These are phyloP conservation scores for Madoqua kirkii DNA, from an alignment of 2,113 vertebrate genomes.

Conservation along the genomic window DNA sequence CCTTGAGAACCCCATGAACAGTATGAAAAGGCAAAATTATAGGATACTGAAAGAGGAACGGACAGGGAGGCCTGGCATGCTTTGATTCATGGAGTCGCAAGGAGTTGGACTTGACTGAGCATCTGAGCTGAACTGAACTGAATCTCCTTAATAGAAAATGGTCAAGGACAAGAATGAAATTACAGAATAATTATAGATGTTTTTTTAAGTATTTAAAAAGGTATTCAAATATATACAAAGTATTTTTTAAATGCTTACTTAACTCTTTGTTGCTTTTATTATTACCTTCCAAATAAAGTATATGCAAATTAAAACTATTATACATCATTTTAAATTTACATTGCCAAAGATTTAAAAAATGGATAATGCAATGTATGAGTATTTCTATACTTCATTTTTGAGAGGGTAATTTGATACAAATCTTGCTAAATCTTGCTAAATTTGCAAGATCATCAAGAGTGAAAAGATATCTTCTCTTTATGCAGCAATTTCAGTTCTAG, in stretches of 20 bases:
- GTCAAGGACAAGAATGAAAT: not conserved
- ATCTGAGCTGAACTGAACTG: no score
- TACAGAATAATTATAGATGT: not conserved
- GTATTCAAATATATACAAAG: not conserved
- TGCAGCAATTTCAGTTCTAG: not conserved
- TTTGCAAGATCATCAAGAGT: not conserved
- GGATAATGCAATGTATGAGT: not conserved
- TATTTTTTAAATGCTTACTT: not conserved
- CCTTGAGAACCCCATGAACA: no score
- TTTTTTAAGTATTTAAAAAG: not conserved
- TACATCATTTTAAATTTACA: not conserved
- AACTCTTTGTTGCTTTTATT: not conserved
- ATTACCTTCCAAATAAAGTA: not conserved
- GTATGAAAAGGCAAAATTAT: no score
- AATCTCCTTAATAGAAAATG: not conserved
- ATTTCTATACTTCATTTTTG: not conserved
- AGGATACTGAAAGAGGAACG: no score
- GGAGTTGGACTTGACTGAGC: no score
- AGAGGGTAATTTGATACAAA: not conserved
- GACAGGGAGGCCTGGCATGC: no score
- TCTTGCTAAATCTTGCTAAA: not conserved
- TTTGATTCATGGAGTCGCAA: no score
- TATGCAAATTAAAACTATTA: not conserved
- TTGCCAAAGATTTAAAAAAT: not conserved
- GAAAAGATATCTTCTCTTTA: not conserved